Conservation (phyloP, 2,797 vertebrate genomes). For the Picus viridis region DNA sequence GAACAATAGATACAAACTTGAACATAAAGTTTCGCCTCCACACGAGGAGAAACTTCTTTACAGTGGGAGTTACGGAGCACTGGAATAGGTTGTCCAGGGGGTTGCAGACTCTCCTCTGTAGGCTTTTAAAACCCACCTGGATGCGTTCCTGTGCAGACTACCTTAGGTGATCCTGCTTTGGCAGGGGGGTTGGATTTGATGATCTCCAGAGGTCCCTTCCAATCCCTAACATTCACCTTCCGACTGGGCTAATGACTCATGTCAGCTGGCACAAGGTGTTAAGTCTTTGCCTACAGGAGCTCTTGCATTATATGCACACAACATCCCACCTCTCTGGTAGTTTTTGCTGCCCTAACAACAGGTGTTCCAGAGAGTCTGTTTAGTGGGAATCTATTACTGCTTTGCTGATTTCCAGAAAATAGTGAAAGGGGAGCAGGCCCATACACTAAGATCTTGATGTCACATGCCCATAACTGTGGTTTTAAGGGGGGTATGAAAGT, state of each 20-base stretch:
- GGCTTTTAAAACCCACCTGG: no score
- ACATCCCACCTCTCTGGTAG: fast-evolving
- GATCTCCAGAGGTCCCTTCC: no score
- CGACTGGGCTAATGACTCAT: background rate
- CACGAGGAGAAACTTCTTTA: no score
- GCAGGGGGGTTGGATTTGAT: no score
- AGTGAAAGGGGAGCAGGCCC: background rate
- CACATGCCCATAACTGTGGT: background rate
- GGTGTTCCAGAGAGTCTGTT: background rate
- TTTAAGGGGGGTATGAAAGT: background rate
- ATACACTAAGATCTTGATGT: background rate
- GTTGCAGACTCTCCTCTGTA: no score
- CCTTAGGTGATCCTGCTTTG: no score
- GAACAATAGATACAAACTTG: no score
- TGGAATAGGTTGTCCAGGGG: no score
- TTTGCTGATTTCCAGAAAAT: background rate
- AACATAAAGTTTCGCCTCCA: no score
- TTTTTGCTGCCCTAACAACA: background rate
- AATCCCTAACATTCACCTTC: background rate
- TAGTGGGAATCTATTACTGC: background rate
- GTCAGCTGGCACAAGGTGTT: background rate
- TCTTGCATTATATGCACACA: background rate
- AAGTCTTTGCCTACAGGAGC: background rate
- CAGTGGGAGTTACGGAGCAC: no score
- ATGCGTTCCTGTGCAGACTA: no score